Conservation (phyloP, 2,797 vertebrate genomes). For the Hydrocynus forskahlii region DNA sequence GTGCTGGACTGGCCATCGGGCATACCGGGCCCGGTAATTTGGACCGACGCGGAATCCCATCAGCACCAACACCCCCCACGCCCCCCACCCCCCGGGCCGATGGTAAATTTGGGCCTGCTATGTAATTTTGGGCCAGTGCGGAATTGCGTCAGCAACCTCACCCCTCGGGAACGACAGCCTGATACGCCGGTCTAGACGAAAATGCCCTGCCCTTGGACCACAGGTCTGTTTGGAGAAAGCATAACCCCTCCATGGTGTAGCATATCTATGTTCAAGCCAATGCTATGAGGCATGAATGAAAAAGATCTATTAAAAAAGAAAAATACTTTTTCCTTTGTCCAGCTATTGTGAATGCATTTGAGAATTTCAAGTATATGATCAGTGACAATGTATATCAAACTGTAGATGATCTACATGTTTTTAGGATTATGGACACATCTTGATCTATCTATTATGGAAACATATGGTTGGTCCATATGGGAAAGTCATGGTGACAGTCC, state of each 20-base stretch:
- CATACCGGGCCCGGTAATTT: too few relatives aligned
- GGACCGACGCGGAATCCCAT: too few relatives aligned
- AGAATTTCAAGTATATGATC: background rate
- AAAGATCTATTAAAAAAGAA: background rate
- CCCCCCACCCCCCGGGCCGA: too few relatives aligned
- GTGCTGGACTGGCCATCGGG: too few relatives aligned
- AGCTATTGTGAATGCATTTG: background rate
- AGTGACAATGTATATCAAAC: background rate
- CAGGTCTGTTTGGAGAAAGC: background rate
- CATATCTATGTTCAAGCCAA: background rate
- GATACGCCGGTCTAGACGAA: too few relatives aligned
- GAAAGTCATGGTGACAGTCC: slow-evolving; percentile 44
- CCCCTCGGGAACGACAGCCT: too few relatives aligned
- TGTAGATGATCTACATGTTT: slow-evolving; percentile 50
- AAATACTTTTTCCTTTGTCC: background rate
- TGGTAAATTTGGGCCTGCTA: too few relatives aligned
- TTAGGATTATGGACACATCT: slow-evolving; percentile 70
- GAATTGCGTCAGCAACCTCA: too few relatives aligned
- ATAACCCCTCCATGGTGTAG: background rate
- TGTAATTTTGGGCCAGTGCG: too few relatives aligned
- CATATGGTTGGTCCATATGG: slow-evolving; percentile 76
- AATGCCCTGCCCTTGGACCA: slow-evolving; percentile 14
- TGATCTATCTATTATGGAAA: slow-evolving; percentile 70
- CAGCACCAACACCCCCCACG: too few relatives aligned
- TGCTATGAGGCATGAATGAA: background rate